A percentile compares a stretch with the other conserved stretches of the same genome.
phyloP scores from a whole-genome alignment of 2,888 invertebrate genomes.

The Nemotelus nigrinus region DNA sequence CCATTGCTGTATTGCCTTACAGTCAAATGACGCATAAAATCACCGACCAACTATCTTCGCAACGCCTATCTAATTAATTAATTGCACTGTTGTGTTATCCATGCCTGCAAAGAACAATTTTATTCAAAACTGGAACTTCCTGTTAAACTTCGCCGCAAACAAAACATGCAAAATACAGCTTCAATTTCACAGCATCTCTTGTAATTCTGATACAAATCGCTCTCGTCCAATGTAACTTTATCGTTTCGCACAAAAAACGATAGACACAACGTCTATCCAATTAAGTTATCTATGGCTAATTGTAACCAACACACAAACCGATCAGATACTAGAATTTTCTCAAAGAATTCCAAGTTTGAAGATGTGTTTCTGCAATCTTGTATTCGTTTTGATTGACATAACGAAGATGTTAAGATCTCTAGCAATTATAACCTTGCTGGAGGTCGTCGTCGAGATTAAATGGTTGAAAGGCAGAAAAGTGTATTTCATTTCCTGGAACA shows the following conservation, averaged over 20 bases:
- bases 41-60: neutral
- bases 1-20: too few species aligned
- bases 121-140: neutral
- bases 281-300: constrained; percentile 23
- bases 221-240: too few species aligned
- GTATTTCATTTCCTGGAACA: too few species aligned
- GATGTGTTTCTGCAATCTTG: neutral
- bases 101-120: neutral
- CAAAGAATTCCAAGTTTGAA: neutral
- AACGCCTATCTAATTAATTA: constrained; percentile 40
- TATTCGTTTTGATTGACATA: constrained; percentile 26
- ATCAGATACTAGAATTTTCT: neutral
- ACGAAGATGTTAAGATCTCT: neutral
- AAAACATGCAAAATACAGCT: neutral
- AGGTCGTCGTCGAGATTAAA: too few species aligned
- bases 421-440: neutral
- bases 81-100: constrained; percentile 22
- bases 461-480: too few species aligned
- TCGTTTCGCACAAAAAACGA: too few species aligned
- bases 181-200: neutral
- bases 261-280: constrained; percentile 5
- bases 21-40: neutral
- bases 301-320: constrained; percentile 12
- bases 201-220: too few species aligned
- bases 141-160: neutral